phyloP scores from a whole-genome alignment of 2,113 vertebrate genomes.

The Barnardius zonarius region DNA sequence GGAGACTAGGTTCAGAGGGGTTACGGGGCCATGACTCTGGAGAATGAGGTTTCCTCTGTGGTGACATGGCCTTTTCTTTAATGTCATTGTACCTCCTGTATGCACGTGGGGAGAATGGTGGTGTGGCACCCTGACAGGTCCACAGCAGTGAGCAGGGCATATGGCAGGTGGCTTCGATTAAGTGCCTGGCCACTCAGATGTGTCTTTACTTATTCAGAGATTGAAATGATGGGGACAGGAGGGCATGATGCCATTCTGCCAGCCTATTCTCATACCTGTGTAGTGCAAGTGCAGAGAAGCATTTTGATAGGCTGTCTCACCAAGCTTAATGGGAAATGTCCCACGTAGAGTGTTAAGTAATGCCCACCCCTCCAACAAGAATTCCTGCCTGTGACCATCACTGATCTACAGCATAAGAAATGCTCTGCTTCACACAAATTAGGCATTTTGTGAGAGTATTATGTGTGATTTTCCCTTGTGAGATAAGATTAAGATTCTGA shows the following conservation, averaged over 20 bases:
- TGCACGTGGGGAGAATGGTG: neutral
- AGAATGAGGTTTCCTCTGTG: neutral
- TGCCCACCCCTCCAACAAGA: neutral
- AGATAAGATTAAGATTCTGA: neutral
- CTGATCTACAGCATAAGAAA: neutral
- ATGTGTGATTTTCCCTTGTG: neutral
- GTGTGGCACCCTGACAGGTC: neutral
- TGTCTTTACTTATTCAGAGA: neutral
- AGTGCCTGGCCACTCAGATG: neutral
- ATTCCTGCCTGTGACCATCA: neutral
- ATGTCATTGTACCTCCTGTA: neutral
- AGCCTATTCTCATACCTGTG: fast-evolving
- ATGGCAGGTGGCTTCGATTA: neutral
- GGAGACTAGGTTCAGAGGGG: neutral
- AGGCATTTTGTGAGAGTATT: neutral
- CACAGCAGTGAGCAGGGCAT: neutral
- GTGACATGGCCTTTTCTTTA: neutral
- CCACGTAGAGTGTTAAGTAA: neutral
- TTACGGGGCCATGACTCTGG: neutral
- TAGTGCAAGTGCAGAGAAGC: neutral
- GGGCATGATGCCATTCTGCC: neutral
- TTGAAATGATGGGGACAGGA: neutral
- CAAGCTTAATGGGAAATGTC: neutral
- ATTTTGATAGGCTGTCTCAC: neutral
- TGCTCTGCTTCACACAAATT: neutral